Evolutionary conservation across 1,140 invertebrate genomes (phyloP).

Genomic region (Sogatella furcifera): DNA sequence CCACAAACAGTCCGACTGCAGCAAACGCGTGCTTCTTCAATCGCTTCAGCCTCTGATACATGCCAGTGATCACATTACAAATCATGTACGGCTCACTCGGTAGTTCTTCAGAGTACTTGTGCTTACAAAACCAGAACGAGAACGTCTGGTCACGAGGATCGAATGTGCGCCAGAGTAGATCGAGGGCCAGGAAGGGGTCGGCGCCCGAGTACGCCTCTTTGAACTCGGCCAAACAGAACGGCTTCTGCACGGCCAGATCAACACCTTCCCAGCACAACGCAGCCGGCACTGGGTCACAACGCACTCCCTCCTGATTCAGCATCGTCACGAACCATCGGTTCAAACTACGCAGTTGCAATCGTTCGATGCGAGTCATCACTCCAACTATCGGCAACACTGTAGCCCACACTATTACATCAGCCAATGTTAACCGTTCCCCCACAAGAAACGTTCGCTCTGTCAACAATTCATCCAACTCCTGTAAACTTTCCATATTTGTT

Average conservation of each 20-base stretch:
- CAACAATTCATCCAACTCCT: slow-evolving; percentile 45
- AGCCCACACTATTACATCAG: slow-evolving; percentile 55
- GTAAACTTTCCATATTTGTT: slow-evolving; percentile 29
- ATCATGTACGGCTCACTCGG: slow-evolving; percentile 47
- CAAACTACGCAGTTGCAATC: slow-evolving; percentile 43
- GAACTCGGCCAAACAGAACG: slow-evolving; percentile 55
- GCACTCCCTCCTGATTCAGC: slow-evolving; percentile 42
- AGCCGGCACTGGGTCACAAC: slow-evolving; percentile 5
- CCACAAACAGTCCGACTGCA: slow-evolving; percentile 43
- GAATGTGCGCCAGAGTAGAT: slow-evolving; percentile 62
- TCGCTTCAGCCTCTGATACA: slow-evolving; percentile 59
- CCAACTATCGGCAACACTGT: slow-evolving; percentile 39
- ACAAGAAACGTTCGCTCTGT: slow-evolving; percentile 55
- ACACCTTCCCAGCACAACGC: neutral
- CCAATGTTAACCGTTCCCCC: slow-evolving; percentile 56
- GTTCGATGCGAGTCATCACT: slow-evolving; percentile 33
- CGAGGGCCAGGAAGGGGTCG: slow-evolving; percentile 48
- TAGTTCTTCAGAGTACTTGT: slow-evolving; percentile 51
- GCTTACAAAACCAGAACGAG: slow-evolving; percentile 56
- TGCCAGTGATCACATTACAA: slow-evolving; percentile 54
- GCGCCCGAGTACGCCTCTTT: slow-evolving; percentile 59
- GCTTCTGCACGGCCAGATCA: slow-evolving; percentile 29
- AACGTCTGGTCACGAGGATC: slow-evolving; percentile 45
- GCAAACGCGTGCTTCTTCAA: slow-evolving; percentile 57
- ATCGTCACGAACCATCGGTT: slow-evolving; percentile 63